Evolutionary conservation across 2,888 invertebrate species (phyloP).

Genomic region (Hypsopygia costalis): DNA sequence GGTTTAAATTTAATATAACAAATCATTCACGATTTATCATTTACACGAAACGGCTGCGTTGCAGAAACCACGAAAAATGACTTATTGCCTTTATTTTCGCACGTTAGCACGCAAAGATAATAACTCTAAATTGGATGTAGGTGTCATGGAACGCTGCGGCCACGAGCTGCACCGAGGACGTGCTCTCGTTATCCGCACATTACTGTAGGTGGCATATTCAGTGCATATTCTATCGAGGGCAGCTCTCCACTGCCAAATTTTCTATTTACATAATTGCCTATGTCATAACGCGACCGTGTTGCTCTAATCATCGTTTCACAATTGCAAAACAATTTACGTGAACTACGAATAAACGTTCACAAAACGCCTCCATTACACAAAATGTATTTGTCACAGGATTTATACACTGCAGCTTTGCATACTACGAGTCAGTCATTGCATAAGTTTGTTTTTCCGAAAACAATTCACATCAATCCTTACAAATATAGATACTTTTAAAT

Average conservation of each 20-base stretch:
- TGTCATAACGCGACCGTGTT: constrained; percentile 39
- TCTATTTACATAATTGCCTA: constrained; percentile 57
- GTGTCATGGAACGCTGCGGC: constrained; percentile 20
- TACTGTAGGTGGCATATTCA: constrained; percentile 33
- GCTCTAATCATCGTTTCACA: constrained; percentile 46
- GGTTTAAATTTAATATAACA: too few relatives aligned
- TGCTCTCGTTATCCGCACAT: constrained; percentile 35
- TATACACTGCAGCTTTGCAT: too few relatives aligned
- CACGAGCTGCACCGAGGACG: constrained; percentile 22
- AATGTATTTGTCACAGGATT: too few relatives aligned
- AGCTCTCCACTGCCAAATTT: constrained; percentile 32
- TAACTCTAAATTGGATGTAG: constrained; percentile 20
- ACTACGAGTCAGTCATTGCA: too few relatives aligned
- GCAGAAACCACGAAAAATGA: constrained; percentile 1
- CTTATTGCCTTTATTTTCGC: constrained; percentile 6
- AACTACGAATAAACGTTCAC: too few relatives aligned
- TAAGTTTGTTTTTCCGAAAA: too few relatives aligned
- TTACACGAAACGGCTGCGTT: too few relatives aligned
- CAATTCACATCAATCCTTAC: too few relatives aligned
- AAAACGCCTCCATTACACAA: too few relatives aligned
- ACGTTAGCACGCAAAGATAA: constrained; percentile 9
- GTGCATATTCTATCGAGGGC: constrained; percentile 38
- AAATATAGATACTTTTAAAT: too few relatives aligned
- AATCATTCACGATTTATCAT: too few relatives aligned
- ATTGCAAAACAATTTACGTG: constrained; percentile 14